Evolutionary conservation across 2,113 vertebrate species (phyloP).

Genomic region (Typhlomys cinereus): DNA sequence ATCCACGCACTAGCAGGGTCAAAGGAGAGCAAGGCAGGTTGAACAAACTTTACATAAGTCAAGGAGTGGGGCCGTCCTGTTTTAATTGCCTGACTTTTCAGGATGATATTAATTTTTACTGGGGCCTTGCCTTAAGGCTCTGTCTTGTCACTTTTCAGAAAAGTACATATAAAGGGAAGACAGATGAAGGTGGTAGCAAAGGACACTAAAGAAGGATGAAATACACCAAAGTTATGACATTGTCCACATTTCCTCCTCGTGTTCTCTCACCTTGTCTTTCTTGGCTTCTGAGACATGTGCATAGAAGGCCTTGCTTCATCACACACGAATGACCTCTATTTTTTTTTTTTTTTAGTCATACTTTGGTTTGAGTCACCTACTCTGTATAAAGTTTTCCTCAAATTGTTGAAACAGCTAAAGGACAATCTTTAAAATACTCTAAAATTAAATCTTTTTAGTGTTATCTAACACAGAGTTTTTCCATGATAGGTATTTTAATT

Average conservation of each 20-base stretch:
- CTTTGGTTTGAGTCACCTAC: neutral
- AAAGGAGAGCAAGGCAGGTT: constrained; percentile 74
- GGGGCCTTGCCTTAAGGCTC: constrained; percentile 45
- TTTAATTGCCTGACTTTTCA: constrained; percentile 73
- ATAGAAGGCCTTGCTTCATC: constrained; percentile 9
- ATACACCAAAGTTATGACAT: neutral
- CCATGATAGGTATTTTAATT: constrained; percentile 10
- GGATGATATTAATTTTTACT: constrained; percentile 61
- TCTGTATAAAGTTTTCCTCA: neutral
- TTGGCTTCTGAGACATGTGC: neutral
- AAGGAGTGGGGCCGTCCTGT: constrained; percentile 54
- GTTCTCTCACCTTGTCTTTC: constrained; percentile 65
- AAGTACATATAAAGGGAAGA: constrained; percentile 61
- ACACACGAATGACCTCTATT: neutral
- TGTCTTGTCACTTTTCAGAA: constrained; percentile 65
- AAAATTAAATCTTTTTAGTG: constrained; percentile 48
- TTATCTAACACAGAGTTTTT: neutral
- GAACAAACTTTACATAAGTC: constrained; percentile 83
- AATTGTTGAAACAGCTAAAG: constrained; percentile 6
- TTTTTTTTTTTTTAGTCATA: neutral
- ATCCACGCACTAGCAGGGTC: constrained; percentile 75
- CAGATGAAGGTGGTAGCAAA: constrained; percentile 67
- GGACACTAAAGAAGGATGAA: constrained; percentile 50
- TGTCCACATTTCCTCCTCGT: neutral
- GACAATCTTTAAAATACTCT: constrained; percentile 3